phyloP scores from a whole-genome alignment of 2,113 vertebrate species.

The Hepsetus odoe region DNA sequence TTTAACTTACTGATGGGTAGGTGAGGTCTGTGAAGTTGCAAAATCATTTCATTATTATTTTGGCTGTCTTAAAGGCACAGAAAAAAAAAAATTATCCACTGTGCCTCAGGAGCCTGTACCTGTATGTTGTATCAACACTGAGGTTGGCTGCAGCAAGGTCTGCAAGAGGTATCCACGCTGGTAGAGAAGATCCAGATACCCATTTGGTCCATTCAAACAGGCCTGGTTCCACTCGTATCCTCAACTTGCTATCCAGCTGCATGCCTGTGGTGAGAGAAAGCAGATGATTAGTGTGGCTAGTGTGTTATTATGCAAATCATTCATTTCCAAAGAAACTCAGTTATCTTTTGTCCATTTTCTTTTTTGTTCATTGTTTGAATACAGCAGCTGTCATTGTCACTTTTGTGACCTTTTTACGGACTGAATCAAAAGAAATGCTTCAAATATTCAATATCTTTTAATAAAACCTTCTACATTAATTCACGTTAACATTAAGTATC shows the following conservation, averaged over 20 bases:
- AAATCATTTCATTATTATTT: conserved; percentile 7
- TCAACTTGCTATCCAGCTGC: conserved; percentile 89
- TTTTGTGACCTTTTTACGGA: too few relatives aligned
- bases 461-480: too few relatives aligned
- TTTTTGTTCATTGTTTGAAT: too few relatives aligned
- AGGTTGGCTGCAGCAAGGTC: conserved; percentile 88
- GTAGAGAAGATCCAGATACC: conserved; percentile 88
- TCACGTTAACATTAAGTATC: too few relatives aligned
- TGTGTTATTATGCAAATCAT: too few relatives aligned
- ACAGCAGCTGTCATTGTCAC: too few relatives aligned
- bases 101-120: conserved; percentile 70
- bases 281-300: too few relatives aligned
- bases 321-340: too few relatives aligned
- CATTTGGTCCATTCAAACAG: conserved; percentile 99
- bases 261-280: conserved; percentile 78
- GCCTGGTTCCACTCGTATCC: conserved; percentile 91
- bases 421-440: too few relatives aligned
- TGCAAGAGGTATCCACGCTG: conserved; percentile 86
- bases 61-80: not conserved
- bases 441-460: too few relatives aligned
- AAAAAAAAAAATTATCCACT: not conserved
- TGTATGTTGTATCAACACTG: conserved; percentile 96
- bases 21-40: conserved; percentile 84
- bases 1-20: conserved; percentile 88
- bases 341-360: too few relatives aligned